phyloP scores from a whole-genome alignment of 2,797 vertebrate genomes.

The Loriculus beryllinus region DNA sequence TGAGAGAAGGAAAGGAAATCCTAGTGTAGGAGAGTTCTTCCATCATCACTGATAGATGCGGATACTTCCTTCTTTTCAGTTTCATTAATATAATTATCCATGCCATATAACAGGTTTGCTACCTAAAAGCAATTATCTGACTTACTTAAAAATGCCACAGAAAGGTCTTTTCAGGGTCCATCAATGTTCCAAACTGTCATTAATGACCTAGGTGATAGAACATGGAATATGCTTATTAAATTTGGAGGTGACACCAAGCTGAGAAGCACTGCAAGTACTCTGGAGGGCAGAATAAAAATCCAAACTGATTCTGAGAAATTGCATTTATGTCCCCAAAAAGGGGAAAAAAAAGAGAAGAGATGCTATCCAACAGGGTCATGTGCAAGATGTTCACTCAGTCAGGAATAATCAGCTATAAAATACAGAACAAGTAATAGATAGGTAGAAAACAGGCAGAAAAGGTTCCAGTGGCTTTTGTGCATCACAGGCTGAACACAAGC shows the following conservation, averaged over 20 bases:
- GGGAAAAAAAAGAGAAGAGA: not conserved
- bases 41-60: not conserved
- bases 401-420: not conserved
- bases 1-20: not conserved
- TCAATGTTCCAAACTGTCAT: constrained; percentile 16
- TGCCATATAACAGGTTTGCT: not conserved
- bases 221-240: not conserved
- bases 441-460: not conserved
- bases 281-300: not conserved
- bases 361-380: not conserved
- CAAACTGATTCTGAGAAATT: not conserved
- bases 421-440: not conserved
- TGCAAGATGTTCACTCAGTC: not conserved
- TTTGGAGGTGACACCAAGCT: constrained; percentile 29
- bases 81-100: not conserved
- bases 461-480: not conserved
- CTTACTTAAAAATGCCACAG: not conserved
- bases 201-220: constrained; percentile 14
- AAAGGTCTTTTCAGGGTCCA: not conserved
- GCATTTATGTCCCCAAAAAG: not conserved
- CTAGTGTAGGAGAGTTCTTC: not conserved
- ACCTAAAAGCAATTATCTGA: not conserved
- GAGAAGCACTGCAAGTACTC: not conserved
- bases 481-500: not conserved
- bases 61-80: not conserved